Base-by-base conservation (phyloP, 2,888 invertebrate genomes). In the Pristionchus fissidentatus region DNA sequence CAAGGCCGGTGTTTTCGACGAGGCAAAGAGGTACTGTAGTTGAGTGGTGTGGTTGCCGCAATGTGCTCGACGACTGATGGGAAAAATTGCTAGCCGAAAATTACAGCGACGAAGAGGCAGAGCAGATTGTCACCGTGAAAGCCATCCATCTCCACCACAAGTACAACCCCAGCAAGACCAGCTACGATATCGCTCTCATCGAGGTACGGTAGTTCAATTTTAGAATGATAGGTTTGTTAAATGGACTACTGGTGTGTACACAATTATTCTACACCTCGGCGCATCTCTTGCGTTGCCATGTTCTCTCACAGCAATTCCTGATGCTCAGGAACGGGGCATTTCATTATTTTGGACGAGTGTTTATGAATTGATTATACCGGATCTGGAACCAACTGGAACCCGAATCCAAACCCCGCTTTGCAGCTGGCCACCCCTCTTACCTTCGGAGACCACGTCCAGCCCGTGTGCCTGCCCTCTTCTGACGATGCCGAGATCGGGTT, bases 1-100 rank as follows among this genome's bases (percentile, higher is more conserved):
- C 84, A 87, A 87, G 77, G 83, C 84, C 26, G 87, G 87, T 46
- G 87, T 87, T 57, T 87, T 83, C 83, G 70, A 85, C 55, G 85
- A 85, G 73, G 62, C 70, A 29, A 43, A 46, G 46, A 80, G 75
- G 85, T 85, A 8, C 19, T n/a, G n/a, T n/a, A n/a, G n/a, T n/a
- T n/a, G 82, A 46, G 82, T 83, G 43, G 41, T 49, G 70, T 22
- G 70, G 5, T 2, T 29, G 13, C 29, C 13, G 13, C 10, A 41
- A n/a, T 70, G 3, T 22, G 10, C n/a, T n/a, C n/a, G 70, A 26
- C 70, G 26, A 7, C 43, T 57, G 8, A 38, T 79, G 32, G 26
- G 7, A 32, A 41, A 22, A 46, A 22, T 49, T 49, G 46, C 35
- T 15, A 49, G 49, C 32, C 49, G 29, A 22, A 41, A 43, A 52